These are phyloP conservation scores for Chiloscyllium punctatum DNA, from an alignment of 2,797 vertebrate species.

Conservation along the genomic window DNA sequence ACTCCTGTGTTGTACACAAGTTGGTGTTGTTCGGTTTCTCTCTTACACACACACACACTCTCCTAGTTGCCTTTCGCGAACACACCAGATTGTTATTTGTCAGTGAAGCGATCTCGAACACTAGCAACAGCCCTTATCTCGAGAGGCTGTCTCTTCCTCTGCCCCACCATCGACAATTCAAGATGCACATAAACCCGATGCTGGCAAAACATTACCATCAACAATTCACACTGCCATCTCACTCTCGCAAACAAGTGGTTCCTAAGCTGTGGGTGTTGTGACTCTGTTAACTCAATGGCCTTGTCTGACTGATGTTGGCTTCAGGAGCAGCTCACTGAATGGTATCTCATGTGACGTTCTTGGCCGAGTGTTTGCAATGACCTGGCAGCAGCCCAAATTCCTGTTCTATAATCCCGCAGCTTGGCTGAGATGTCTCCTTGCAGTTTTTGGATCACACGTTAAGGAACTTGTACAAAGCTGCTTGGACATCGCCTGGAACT, in stretches of 20 bases:
- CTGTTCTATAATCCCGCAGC: not conserved
- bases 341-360: not conserved
- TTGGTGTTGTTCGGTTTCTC: not conserved
- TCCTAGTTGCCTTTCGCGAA: not conserved
- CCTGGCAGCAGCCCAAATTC: not conserved
- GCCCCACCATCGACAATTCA: not conserved
- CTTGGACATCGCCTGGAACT: not conserved
- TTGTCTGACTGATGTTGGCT: not conserved
- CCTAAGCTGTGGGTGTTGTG: not conserved
- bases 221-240: not conserved
- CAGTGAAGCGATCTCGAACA: not conserved
- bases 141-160: not conserved
- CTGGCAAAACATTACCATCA: not conserved
- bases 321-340: not conserved
- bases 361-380: not conserved
- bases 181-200: not conserved
- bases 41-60: too few relatives aligned
- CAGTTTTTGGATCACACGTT: not conserved
- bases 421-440: not conserved
- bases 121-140: not conserved
- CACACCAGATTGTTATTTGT: too few relatives aligned
- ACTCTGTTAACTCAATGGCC: not conserved
- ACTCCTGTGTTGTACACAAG: not conserved
- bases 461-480: not conserved
- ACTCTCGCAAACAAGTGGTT: not conserved